These are phyloP conservation scores for Drosophila micromelanica DNA, from an alignment of 1,140 invertebrate genomes.

Conservation along the genomic window DNA sequence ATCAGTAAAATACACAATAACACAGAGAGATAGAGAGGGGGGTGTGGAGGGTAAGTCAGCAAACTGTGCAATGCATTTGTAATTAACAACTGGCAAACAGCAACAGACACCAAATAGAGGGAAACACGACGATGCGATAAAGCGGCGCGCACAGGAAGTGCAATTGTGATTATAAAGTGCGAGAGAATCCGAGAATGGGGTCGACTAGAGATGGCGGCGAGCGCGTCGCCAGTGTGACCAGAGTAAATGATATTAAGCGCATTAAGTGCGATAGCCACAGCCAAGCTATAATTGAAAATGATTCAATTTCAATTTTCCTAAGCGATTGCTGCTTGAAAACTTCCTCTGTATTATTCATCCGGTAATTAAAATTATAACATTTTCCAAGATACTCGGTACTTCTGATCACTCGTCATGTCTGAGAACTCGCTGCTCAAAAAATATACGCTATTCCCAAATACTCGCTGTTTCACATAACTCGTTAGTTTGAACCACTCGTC, in stretches of 20 bases:
- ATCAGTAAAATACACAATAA: constrained; percentile 6
- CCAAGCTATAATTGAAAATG: no score
- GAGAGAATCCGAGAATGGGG: not conserved
- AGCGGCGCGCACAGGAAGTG: not conserved
- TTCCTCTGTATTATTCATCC: no score
- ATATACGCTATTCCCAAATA: no score
- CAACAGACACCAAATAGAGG: constrained; percentile 12
- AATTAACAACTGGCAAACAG: constrained; percentile 66
- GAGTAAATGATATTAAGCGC: not conserved
- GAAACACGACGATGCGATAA: not conserved
- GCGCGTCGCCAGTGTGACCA: not conserved
- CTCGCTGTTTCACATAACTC: no score
- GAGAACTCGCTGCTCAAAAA: not conserved
- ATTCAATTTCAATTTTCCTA: no score
- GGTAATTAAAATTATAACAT: no score
- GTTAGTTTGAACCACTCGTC: no score
- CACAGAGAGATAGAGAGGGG: not conserved
- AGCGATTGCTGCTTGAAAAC: no score
- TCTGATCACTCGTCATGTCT: not conserved
- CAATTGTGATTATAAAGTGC: not conserved
- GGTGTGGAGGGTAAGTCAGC: constrained; percentile 12
- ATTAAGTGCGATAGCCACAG: no score
- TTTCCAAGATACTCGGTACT: not conserved
- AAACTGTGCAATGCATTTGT: constrained; percentile 74
- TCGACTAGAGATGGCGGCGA: not conserved